Evolutionary conservation across 2,888 invertebrate species (phyloP), one percentile per base, ranked within the genome.

Genomic region (Cosmorhoe ocellata): DNA sequence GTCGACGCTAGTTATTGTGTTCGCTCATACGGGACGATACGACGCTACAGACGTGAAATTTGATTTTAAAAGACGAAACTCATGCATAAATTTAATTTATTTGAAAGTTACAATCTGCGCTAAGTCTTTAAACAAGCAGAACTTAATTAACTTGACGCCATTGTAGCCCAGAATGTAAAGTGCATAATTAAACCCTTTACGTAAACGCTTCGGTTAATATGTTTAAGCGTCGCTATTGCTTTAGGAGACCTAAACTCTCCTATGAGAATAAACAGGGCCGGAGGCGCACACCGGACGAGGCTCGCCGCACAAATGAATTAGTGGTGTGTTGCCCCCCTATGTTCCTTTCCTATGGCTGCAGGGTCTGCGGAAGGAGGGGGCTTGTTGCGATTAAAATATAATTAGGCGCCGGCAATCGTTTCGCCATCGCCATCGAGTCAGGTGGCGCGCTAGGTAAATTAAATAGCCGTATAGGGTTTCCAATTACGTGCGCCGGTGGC

Each of bases 321-420:
- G 83, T 83, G 81, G 78, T 75, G 60, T 58, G 59, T 54, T 45
- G 48, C 59, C 64, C 62, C 54, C 56, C 62, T 56, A 55, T 48
- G 43, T 44, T 59, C 66, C 59, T 61, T 52, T 60, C 65, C 58
- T 62, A 58, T 47, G 59, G 60, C 61, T 62, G 58, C 57, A 66
- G 62, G 67, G 67, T 58, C 24, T 24, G 27, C 24, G 18, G 24
- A 36, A 38, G 28, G 46, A 42, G 38, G 51, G 71, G 71, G 77
- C 71, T 70, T 74, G 81, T 81, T 80, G 81, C 85, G 86, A 89
- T 90, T 90, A 89, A 90, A 89, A 87, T 85, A 90, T 89, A 89
- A 90, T 89, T 89, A 90, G 88, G 83, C 82, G 80, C 76, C 74
- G 81, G 84, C 86, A 86, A 90, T 90, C 84, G 87, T 89, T 88